phyloP scores from a whole-genome alignment of 2,797 vertebrate species.

The Onychomys leucogaster region DNA sequence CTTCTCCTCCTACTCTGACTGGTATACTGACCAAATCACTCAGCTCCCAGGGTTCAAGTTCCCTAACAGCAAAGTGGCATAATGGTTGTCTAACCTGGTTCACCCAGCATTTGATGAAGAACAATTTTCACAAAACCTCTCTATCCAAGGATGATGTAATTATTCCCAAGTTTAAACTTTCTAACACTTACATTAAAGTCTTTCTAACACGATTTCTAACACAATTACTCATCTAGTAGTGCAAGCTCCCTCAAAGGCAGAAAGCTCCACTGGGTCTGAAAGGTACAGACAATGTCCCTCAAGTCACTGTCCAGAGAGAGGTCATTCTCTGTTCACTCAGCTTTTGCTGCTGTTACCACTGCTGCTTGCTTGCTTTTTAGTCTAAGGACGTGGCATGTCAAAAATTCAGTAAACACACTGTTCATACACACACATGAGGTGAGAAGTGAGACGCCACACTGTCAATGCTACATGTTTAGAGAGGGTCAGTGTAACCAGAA shows the following conservation, averaged over 20 bases:
- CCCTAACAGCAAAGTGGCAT: background rate
- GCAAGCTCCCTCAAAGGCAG: background rate
- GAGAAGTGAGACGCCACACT: background rate
- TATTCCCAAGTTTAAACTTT: background rate
- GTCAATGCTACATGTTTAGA: background rate
- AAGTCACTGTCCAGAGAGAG: background rate
- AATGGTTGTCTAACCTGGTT: background rate
- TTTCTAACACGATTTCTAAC: background rate
- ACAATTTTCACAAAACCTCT: background rate
- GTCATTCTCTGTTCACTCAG: background rate
- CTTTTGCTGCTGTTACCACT: background rate
- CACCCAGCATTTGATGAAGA: background rate
- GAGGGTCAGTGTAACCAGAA: conserved; percentile 4
- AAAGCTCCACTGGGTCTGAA: background rate
- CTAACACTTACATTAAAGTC: background rate
- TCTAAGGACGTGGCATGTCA: background rate
- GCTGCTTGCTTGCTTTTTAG: background rate
- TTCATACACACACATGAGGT: fast-evolving
- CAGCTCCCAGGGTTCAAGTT: background rate
- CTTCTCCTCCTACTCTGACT: background rate
- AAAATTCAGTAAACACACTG: background rate
- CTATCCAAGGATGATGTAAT: background rate
- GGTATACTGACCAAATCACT: background rate
- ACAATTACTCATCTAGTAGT: no score
- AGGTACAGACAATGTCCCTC: background rate